Evolutionary conservation across 2,113 vertebrate genomes (phyloP).

Genomic region (Athene noctua): DNA sequence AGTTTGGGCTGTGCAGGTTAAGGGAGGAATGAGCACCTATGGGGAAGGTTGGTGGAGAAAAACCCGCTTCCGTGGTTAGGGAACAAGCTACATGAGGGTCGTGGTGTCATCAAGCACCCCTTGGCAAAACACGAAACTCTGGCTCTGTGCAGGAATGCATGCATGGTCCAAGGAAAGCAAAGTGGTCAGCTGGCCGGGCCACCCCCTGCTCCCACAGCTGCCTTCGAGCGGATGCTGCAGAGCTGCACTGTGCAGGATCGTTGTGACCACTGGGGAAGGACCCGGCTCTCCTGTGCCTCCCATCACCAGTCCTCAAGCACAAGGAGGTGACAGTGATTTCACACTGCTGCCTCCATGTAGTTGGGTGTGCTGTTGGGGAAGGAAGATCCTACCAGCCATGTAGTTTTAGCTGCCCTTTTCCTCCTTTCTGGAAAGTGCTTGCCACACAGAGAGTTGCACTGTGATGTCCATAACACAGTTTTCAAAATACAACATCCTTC

Average conservation of each 20-base stretch:
- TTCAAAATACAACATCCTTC: background rate
- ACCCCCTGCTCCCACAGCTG: background rate
- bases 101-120: background rate
- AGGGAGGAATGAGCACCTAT: background rate
- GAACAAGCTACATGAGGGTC: fast-evolving
- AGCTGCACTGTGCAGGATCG: background rate
- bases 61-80: fast-evolving
- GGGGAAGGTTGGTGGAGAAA: background rate
- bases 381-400: background rate
- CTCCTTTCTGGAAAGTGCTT: background rate
- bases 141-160: fast-evolving
- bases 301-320: fast-evolving
- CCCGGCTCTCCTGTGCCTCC: background rate
- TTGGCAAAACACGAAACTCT: background rate
- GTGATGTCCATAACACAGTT: background rate
- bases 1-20: background rate
- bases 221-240: fast-evolving
- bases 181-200: fast-evolving
- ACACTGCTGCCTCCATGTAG: fast-evolving
- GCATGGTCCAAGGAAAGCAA: background rate
- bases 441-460: background rate
- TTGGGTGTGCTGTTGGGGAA: background rate
- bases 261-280: background rate
- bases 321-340: background rate
- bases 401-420: background rate